Evolutionary conservation across 2,888 invertebrate species (phyloP).

Genomic region (Listrodromus nycthemerus): DNA sequence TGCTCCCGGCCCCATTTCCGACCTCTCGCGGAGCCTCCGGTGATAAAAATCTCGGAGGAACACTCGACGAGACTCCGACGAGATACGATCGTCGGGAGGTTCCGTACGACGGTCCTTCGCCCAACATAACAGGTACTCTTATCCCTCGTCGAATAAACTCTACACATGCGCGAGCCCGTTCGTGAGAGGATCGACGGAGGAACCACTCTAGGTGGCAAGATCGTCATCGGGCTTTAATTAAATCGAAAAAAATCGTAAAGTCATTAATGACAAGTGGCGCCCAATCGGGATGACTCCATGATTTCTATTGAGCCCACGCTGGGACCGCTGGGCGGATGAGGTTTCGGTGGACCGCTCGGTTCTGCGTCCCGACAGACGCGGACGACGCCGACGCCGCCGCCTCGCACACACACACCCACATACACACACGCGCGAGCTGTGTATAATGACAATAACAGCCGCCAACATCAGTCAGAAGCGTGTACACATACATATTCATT

Average conservation of each 20-base stretch:
- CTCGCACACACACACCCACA: slow-evolving; percentile 26
- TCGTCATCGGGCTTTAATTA: slow-evolving; percentile 83
- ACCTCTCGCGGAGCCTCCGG: neutral
- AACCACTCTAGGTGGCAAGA: slow-evolving; percentile 76
- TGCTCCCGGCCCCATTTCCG: neutral
- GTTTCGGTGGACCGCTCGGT: slow-evolving; percentile 60
- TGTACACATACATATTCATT: slow-evolving; percentile 40
- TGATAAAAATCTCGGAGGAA: slow-evolving; percentile 48
- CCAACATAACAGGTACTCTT: slow-evolving; percentile 23
- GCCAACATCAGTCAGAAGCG: slow-evolving; percentile 47
- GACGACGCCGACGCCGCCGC: slow-evolving; percentile 53
- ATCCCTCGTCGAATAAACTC: neutral
- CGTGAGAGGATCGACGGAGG: slow-evolving; percentile 33
- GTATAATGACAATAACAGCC: slow-evolving; percentile 70
- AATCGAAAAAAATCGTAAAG: slow-evolving; percentile 82
- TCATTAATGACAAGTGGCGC: slow-evolving; percentile 85
- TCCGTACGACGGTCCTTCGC: slow-evolving; percentile 43
- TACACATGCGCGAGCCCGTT: neutral
- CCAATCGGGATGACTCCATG: slow-evolving; percentile 83
- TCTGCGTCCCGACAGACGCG: slow-evolving; percentile 53
- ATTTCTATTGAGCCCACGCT: slow-evolving; percentile 78
- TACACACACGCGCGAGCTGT: too few relatives aligned
- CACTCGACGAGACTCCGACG: slow-evolving; percentile 49
- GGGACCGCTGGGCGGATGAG: slow-evolving; percentile 67
- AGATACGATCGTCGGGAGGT: slow-evolving; percentile 52